Percentiles rank a stretch among this genome's conserved stretches.
These are phyloP conservation scores for Ptychadena robeensis DNA, from an alignment of 2,797 vertebrate species.

Conservation along the genomic window DNA sequence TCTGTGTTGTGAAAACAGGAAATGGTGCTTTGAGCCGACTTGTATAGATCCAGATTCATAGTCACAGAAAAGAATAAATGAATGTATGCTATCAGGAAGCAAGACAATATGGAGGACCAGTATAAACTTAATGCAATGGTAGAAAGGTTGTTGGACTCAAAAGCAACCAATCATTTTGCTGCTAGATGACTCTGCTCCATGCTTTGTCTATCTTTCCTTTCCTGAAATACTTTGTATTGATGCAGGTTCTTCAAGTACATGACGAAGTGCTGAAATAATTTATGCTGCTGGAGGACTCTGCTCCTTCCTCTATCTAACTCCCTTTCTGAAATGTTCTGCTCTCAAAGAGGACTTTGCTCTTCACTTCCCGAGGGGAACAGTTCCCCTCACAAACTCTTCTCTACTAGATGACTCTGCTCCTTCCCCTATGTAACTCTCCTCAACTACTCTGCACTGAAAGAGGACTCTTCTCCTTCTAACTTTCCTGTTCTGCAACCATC, in stretches of 20 bases:
- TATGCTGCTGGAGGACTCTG: background rate
- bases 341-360: background rate
- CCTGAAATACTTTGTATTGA: background rate
- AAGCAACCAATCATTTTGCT: background rate
- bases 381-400: background rate
- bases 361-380: no score
- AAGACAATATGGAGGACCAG: background rate
- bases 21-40: constrained; percentile 41
- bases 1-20: constrained; percentile 53
- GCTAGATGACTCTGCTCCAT: background rate
- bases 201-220: background rate
- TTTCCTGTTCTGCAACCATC: background rate
- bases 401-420: background rate
- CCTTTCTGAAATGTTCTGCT: background rate
- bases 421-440: background rate
- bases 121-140: no score
- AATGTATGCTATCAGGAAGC: background rate
- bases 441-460: background rate
- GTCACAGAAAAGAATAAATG: constrained; percentile 18
- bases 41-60: background rate
- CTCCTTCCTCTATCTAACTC: background rate
- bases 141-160: background rate
- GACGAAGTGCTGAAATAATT: no score
- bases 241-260: no score
- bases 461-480: background rate